Conservation (phyloP, 1,140 invertebrate genomes). For the Drosophila bifasciata region DNA sequence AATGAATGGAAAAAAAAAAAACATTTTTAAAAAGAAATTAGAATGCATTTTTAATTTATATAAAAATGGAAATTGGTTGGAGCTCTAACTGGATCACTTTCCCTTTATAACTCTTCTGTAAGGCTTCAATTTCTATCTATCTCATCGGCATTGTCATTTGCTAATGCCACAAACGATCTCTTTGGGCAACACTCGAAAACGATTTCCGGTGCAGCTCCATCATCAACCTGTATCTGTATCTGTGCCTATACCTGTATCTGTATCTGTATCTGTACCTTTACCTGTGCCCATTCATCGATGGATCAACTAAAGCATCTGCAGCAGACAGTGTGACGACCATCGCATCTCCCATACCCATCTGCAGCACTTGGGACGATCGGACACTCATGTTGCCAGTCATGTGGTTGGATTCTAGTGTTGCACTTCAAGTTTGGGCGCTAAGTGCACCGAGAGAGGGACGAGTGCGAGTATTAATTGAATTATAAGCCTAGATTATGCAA, state of each 20-base stretch:
- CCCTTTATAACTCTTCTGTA: background rate
- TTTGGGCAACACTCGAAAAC: conserved; percentile 48
- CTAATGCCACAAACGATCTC: conserved; percentile 55
- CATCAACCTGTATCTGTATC: conserved; percentile 26
- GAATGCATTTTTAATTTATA: background rate
- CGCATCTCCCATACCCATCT: background rate
- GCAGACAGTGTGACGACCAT: conserved; percentile 77
- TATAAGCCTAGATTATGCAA: conserved; percentile 84
- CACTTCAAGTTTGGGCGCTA: conserved; percentile 67
- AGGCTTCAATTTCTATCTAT: conserved; percentile 24
- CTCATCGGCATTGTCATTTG: conserved; percentile 11
- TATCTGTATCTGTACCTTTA: conserved; percentile 22
- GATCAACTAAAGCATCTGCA: conserved; percentile 54
- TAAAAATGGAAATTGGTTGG: background rate
- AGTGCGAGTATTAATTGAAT: conserved; percentile 81
- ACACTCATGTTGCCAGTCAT: conserved; percentile 77
- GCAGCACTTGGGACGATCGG: background rate
- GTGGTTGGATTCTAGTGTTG: conserved; percentile 80
- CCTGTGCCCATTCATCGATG: conserved; percentile 30
- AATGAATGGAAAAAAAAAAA: conserved; percentile 48
- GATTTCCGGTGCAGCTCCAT: conserved; percentile 67
- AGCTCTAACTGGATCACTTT: background rate
- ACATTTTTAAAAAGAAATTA: conserved; percentile 64
- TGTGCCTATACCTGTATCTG: conserved; percentile 6
- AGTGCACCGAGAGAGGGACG: conserved; percentile 66